Conservation (phyloP, 92 coral and sea anemone genomes). For the Scolanthus callimorphus region DNA sequence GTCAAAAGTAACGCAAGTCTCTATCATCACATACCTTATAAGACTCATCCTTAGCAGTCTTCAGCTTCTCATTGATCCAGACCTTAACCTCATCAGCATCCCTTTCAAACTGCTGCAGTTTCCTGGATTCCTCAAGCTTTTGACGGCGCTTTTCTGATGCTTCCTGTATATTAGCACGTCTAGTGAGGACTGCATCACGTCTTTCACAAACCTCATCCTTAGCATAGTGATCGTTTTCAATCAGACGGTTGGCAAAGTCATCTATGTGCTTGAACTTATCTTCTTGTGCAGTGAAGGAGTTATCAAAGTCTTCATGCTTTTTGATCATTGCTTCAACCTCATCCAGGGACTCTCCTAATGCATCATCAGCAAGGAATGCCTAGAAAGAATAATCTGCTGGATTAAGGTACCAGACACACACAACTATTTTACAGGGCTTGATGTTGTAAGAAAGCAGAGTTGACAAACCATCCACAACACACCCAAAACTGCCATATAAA, state of each 20-base stretch:
- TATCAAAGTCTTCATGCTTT: constrained; percentile 98
- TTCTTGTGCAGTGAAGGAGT: constrained; percentile 98
- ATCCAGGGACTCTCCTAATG: constrained; percentile 95
- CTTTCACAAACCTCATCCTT: constrained; percentile 85
- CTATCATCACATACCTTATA: constrained; percentile 88
- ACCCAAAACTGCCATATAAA: too few species aligned
- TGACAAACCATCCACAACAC: too few species aligned
- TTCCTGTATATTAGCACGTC: constrained; percentile 82
- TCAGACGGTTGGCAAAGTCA: constrained; percentile 85
- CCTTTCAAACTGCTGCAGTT: constrained; percentile 95
- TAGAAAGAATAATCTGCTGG: too few species aligned
- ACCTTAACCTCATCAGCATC: constrained; percentile 97
- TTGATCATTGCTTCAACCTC: constrained; percentile 96
- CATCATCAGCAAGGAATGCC: constrained; percentile 96
- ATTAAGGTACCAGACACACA: too few species aligned
- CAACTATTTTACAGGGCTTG: too few species aligned
- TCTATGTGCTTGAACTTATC: constrained; percentile 94
- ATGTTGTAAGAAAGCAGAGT: too few species aligned
- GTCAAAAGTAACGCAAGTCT: too few species aligned
- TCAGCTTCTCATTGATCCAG: constrained; percentile 95
- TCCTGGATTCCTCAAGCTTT: constrained; percentile 91
- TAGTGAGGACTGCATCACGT: constrained; percentile 74
- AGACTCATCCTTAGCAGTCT: constrained; percentile 95
- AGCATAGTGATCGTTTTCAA: constrained; percentile 87
- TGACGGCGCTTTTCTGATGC: constrained; percentile 69